Percentiles rank a stretch among this genome's conserved stretches.
Evolutionary conservation across 1,140 invertebrate species (phyloP).

Genomic region (Heliconius himera): DNA sequence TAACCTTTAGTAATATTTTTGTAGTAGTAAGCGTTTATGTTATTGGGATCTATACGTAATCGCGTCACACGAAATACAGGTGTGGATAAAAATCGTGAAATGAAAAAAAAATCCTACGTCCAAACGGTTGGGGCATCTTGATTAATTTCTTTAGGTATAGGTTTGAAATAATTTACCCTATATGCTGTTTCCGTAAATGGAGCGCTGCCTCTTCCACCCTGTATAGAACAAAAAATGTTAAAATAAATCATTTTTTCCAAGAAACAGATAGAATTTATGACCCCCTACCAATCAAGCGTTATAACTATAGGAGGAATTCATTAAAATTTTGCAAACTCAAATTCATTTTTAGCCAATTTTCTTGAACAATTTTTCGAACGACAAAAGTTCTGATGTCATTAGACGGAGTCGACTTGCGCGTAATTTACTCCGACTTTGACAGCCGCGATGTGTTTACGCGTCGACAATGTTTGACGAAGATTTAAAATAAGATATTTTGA

Average conservation of each 20-base stretch:
- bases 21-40: too few species aligned
- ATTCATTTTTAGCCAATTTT: constrained; percentile 1
- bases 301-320: constrained; percentile 29
- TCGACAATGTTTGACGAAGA: not conserved
- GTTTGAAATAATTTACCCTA: too few species aligned
- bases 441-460: not conserved
- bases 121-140: too few species aligned
- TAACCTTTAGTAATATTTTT: too few species aligned
- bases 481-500: not conserved
- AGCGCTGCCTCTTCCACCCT: too few species aligned
- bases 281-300: not conserved
- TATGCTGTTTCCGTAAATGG: too few species aligned
- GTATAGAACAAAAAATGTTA: not conserved
- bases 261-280: not conserved
- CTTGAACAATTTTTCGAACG: not conserved
- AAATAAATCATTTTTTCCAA: not conserved
- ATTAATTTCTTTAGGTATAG: too few species aligned
- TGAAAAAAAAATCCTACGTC: too few species aligned
- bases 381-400: constrained; percentile 12
- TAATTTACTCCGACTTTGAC: constrained; percentile 17
- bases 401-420: constrained; percentile 9
- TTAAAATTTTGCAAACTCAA: constrained; percentile 25
- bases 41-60: too few species aligned
- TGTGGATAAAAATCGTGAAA: too few species aligned
- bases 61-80: too few species aligned